Base-by-base conservation (phyloP, 2,113 vertebrate species). In the Zapus hudsonius region DNA sequence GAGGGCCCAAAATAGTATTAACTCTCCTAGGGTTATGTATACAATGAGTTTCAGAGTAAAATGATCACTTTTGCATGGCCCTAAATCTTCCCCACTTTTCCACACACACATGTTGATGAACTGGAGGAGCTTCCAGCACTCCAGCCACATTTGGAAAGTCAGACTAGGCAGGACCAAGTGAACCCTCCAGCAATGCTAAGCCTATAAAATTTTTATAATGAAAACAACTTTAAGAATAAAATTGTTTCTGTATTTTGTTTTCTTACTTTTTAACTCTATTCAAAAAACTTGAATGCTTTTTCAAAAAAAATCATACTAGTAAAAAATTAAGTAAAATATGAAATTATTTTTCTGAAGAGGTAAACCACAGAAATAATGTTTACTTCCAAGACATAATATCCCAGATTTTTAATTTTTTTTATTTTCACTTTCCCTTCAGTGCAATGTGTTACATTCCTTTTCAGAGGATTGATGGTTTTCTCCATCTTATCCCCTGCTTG, bases 271-370 rank as follows among this genome's bases (percentile, higher is more conserved):
- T 64, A 83, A 44, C 13, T 64, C 57, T 75, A 3, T 75, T 25
- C 72, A 86, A 82, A 38, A 92, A 89, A 78, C 25, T 81, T 90
- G 13, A 87, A 12, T 67, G 27, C 1, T 74, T 22, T 93, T 94
- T 90, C 27, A 79, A 89, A 95, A 76, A 90, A 79, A 95, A 55
- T 2, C 12, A 73, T 7, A 76, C 13, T 70, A 67, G 19, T 36
- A 25, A 84, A 69, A 94, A 84, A 67, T 69, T 13, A 90, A 85
- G 38, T 73, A 57, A 92, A 90, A 44, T 44, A 57, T 40, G 67
- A 91, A 82, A 42, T 74, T n/a, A 61, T 85, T 83, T 23, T 84
- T 94, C 22, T 80, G 29, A 94, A 83, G 29, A 79, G 17, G 13
- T 13, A 57, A 88, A 83, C 2, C 81, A 91, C 10, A 66, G 19